Conservation (phyloP, 2,888 invertebrate genomes). For the Eulithis testata region DNA sequence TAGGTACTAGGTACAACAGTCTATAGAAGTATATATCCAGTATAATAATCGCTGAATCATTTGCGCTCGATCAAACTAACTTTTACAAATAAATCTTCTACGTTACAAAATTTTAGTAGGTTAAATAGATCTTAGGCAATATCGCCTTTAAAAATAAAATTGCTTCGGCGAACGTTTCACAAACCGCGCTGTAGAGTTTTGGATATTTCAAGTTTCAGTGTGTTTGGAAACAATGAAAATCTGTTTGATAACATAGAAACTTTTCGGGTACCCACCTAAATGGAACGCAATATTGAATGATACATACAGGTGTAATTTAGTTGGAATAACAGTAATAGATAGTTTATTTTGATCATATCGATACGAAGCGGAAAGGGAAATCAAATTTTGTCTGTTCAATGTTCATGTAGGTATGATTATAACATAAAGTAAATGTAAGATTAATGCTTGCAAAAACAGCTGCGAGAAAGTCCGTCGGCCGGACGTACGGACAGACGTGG, state of each 20-base stretch:
- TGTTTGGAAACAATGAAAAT: constrained; percentile 5
- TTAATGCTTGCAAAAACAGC: constrained; percentile 52
- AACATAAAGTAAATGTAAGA: constrained; percentile 41
- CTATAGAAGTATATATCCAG: neutral
- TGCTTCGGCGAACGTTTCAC: constrained; percentile 20
- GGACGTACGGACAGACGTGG: constrained; percentile 49
- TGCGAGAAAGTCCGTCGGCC: constrained; percentile 65
- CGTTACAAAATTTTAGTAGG: constrained; percentile 39
- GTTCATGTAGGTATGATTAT: constrained; percentile 7
- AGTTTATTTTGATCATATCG: constrained; percentile 6
- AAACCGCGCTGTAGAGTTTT: constrained; percentile 18
- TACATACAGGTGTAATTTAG: neutral
- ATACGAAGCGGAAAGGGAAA: constrained; percentile 16
- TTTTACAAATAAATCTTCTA: constrained; percentile 34
- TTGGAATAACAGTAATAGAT: neutral
- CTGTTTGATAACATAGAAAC: neutral
- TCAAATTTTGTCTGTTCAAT: neutral
- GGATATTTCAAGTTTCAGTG: constrained; percentile 17
- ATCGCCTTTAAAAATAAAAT: constrained; percentile 32
- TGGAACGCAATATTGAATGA: too few species aligned
- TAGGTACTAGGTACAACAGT: too few species aligned
- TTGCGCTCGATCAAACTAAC: constrained; percentile 24
- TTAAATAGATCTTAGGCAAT: constrained; percentile 40
- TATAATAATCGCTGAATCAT: constrained; percentile 7
- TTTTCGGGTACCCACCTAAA: neutral